Conservation (phyloP, 2,113 vertebrate genomes). For the Myrmecophaga tridactyla region DNA sequence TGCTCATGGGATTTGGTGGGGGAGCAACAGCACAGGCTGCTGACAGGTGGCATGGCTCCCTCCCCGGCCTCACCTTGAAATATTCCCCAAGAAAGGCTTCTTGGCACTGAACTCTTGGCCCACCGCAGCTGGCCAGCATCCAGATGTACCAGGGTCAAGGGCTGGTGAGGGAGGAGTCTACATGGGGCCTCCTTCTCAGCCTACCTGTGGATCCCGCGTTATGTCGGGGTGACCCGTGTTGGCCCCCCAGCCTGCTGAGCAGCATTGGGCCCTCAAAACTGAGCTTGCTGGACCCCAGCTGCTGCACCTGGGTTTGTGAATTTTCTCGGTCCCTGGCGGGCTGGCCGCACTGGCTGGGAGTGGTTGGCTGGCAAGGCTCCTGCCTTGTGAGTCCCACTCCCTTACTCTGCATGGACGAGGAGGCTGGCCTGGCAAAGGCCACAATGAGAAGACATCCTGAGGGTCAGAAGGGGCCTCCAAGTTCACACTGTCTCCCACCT, state of each 20-base stretch:
- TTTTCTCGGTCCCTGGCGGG: neutral
- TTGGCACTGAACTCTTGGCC: neutral
- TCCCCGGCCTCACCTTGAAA: neutral
- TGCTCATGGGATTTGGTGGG: too few species aligned
- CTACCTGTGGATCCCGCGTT: neutral
- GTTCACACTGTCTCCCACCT: too few species aligned
- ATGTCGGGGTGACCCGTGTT: neutral
- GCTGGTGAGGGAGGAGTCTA: neutral
- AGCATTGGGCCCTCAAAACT: too few species aligned
- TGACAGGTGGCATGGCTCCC: neutral
- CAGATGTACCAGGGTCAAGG: neutral
- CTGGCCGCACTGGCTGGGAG: neutral
- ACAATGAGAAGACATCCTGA: neutral
- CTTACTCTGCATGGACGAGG: too few species aligned
- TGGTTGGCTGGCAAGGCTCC: neutral
- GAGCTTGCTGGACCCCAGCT: neutral
- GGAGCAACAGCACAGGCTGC: accelerated
- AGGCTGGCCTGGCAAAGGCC: neutral
- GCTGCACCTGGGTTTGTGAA: neutral
- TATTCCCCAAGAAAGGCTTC: neutral
- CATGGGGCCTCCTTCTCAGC: neutral
- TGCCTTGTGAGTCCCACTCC: accelerated
- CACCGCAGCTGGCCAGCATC: too few species aligned
- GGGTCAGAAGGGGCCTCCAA: too few species aligned
- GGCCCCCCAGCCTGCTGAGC: neutral